These are phyloP conservation scores for Panopea generosa DNA, from an alignment of 2,888 invertebrate genomes.

Conservation along the genomic window DNA sequence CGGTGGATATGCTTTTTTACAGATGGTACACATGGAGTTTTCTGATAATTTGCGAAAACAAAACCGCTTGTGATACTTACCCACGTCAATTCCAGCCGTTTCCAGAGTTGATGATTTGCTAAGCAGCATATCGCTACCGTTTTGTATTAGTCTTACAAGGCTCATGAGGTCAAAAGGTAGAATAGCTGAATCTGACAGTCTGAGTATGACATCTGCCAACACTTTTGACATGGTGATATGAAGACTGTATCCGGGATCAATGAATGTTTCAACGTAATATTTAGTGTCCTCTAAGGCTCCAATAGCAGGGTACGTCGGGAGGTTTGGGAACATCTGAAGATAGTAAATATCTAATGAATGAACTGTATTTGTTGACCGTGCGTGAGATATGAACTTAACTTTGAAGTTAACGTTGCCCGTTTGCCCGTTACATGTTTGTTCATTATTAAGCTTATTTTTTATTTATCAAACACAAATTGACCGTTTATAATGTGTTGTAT, in stretches of 20 bases:
- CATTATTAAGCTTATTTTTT: too few species aligned
- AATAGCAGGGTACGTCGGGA: constrained; percentile 82
- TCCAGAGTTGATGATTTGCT: constrained; percentile 39
- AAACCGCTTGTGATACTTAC: constrained; percentile 29
- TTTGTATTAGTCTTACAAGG: constrained; percentile 60
- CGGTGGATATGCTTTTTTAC: not conserved
- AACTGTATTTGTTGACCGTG: too few species aligned
- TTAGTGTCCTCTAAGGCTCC: constrained; percentile 84
- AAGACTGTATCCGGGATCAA: constrained; percentile 82
- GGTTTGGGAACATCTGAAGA: constrained; percentile 69
- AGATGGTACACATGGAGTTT: not conserved
- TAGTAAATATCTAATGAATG: too few species aligned
- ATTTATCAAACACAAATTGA: too few species aligned
- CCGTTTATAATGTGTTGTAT: too few species aligned
- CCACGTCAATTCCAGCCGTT: constrained; percentile 52
- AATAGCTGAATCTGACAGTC: constrained; percentile 76
- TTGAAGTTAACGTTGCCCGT: too few species aligned
- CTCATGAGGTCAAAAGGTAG: constrained; percentile 76
- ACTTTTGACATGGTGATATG: constrained; percentile 77
- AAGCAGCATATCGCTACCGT: constrained; percentile 58
- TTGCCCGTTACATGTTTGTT: too few species aligned
- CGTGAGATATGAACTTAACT: too few species aligned
- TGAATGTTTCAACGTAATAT: constrained; percentile 79
- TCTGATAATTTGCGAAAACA: not conserved
- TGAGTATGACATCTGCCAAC: constrained; percentile 76